Conservation (phyloP, 2,113 vertebrate species). For the Cynoglossus semilaevis region DNA sequence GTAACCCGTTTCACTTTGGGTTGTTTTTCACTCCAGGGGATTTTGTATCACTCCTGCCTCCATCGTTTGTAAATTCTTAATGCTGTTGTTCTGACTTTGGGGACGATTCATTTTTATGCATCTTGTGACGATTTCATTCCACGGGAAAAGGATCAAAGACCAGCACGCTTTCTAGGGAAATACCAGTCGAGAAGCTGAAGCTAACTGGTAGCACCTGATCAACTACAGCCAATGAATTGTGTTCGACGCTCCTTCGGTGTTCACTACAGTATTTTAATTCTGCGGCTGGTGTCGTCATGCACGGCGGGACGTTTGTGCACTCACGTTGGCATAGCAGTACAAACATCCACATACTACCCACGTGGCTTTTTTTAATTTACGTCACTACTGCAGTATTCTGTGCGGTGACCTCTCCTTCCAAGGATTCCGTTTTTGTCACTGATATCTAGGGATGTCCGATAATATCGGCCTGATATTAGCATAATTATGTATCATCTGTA, state of each 20-base stretch:
- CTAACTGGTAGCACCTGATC: slow-evolving; percentile 74
- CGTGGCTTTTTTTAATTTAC: slow-evolving; percentile 48
- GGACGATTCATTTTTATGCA: slow-evolving; percentile 67
- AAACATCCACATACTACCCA: slow-evolving; percentile 52
- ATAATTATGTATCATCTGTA: too few species aligned
- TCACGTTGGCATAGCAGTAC: slow-evolving; percentile 47
- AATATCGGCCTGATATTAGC: too few species aligned
- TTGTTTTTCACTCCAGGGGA: slow-evolving; percentile 69
- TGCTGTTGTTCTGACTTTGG: slow-evolving; percentile 68
- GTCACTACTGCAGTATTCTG: slow-evolving; percentile 65
- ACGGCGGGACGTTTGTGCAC: slow-evolving; percentile 38
- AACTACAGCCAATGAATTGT: slow-evolving; percentile 60
- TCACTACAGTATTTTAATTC: slow-evolving; percentile 57
- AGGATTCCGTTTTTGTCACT: slow-evolving; percentile 33
- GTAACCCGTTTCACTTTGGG: slow-evolving; percentile 67
- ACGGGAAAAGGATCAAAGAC: slow-evolving; percentile 68
- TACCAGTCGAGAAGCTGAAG: slow-evolving; percentile 64
- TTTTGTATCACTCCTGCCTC: slow-evolving; percentile 78
- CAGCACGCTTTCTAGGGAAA: slow-evolving; percentile 66
- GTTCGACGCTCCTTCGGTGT: slow-evolving; percentile 40
- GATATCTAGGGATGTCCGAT: too few species aligned
- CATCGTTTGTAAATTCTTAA: slow-evolving; percentile 76
- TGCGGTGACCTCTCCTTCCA: slow-evolving; percentile 38
- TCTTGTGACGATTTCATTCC: slow-evolving; percentile 75
- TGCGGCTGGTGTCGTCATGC: slow-evolving; percentile 45